These are phyloP conservation scores for Acanthopagrus latus DNA, from an alignment of 2,797 vertebrate genomes.

Conservation along the genomic window DNA sequence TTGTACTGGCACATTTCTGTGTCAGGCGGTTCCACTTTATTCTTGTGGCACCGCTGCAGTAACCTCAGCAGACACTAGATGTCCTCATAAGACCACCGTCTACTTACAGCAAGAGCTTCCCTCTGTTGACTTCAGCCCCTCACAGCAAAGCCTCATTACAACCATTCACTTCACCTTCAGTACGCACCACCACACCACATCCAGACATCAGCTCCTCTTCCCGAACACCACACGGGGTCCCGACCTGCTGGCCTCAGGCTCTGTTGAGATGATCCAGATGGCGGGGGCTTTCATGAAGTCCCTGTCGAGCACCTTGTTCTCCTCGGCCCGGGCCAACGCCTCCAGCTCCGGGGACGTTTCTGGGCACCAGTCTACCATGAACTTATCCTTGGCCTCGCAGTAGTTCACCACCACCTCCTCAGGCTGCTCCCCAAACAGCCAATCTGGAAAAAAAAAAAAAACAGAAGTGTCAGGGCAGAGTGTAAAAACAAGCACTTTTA, in stretches of 20 bases:
- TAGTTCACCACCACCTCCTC: constrained; percentile 85
- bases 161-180: not conserved
- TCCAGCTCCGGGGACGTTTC: constrained; percentile 85
- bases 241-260: constrained; percentile 51
- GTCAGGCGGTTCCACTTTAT: not conserved
- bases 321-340: constrained; percentile 82
- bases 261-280: constrained; percentile 82
- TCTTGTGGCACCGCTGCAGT: constrained; percentile 44
- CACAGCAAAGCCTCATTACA: not conserved
- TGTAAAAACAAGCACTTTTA: not conserved
- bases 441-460: constrained; percentile 81
- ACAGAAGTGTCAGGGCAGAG: not conserved
- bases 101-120: not conserved
- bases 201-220: constrained; percentile 52
- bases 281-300: constrained; percentile 73
- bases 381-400: constrained; percentile 84
- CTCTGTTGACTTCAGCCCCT: not conserved
- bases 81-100: constrained; percentile 45
- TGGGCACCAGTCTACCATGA: constrained; percentile 82
- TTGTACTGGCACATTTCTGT: not conserved
- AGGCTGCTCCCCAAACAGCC: constrained; percentile 88
- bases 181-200: not conserved
- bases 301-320: constrained; percentile 79
- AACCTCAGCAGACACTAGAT: constrained; percentile 65
- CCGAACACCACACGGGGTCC: constrained; percentile 80